phyloP scores from a whole-genome alignment of 2,113 vertebrate species.

The Phrynosoma blainvillii region DNA sequence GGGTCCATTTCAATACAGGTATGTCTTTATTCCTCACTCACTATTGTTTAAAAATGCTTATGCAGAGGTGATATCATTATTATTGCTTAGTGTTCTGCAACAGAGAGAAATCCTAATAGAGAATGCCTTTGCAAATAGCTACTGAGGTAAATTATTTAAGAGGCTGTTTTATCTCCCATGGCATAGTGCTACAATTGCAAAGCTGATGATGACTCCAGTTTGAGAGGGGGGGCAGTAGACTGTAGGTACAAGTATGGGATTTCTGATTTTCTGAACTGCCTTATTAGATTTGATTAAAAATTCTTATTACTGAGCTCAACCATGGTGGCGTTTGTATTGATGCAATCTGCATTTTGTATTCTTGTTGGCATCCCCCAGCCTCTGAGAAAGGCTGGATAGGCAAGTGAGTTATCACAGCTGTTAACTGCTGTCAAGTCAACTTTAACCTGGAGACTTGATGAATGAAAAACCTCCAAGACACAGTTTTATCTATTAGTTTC shows the following conservation, averaged over 20 bases:
- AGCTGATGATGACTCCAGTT: neutral
- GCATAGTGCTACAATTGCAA: neutral
- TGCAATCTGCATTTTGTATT: neutral
- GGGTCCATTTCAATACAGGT: slow-evolving; percentile 42
- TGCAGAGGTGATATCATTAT: slow-evolving; percentile 40
- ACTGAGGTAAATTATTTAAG: slow-evolving; percentile 22
- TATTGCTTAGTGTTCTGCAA: slow-evolving; percentile 51
- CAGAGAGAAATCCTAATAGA: slow-evolving; percentile 42
- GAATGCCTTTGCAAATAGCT: slow-evolving; percentile 23
- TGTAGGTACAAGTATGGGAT: neutral
- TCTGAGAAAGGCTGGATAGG: too few relatives aligned
- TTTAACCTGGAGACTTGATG: too few relatives aligned
- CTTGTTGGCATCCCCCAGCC: too few relatives aligned
- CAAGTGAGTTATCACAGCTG: too few relatives aligned
- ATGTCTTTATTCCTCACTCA: slow-evolving; percentile 26
- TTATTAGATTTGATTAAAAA: neutral
- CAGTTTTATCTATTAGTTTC: too few relatives aligned
- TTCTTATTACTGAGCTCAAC: neutral
- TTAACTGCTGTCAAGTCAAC: too few relatives aligned
- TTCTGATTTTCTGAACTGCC: neutral
- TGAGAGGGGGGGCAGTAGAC: neutral
- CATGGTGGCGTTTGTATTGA: neutral
- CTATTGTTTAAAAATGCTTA: slow-evolving; percentile 38
- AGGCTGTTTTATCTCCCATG: neutral
- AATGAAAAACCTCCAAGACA: too few relatives aligned